Percentiles rank a stretch among this genome's conserved stretches.
These are phyloP conservation scores for Myripristis murdjan DNA, from an alignment of 2,797 vertebrate species.

Conservation along the genomic window DNA sequence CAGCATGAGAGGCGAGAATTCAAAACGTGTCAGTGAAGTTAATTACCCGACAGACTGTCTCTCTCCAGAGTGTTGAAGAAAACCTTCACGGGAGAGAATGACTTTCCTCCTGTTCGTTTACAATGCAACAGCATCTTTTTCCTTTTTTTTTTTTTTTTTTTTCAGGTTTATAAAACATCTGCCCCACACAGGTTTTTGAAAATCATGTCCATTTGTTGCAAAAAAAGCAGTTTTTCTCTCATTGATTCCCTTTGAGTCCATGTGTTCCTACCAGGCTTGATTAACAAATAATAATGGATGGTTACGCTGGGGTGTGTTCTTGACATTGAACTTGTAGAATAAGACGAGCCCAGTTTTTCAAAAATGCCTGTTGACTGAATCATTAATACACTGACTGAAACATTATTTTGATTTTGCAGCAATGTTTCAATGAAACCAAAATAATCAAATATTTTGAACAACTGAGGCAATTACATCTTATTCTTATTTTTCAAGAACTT, in stretches of 20 bases:
- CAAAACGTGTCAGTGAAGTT: slow-evolving; percentile 70
- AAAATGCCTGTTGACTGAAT: slow-evolving; percentile 8
- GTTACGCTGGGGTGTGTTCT: slow-evolving; percentile 23
- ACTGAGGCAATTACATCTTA: too few relatives aligned
- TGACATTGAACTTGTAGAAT: slow-evolving; percentile 8
- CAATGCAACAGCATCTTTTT: slow-evolving; percentile 47
- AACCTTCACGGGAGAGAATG: slow-evolving; percentile 51
- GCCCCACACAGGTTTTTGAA: slow-evolving; percentile 50
- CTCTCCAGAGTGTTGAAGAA: slow-evolving; percentile 64
- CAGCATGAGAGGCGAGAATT: slow-evolving; percentile 53
- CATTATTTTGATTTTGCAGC: too few relatives aligned
- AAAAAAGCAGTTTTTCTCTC: slow-evolving; percentile 45
- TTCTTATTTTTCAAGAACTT: too few relatives aligned
- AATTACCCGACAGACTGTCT: slow-evolving; percentile 70
- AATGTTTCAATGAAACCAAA: too few relatives aligned
- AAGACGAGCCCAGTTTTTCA: slow-evolving; percentile 8
- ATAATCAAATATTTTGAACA: too few relatives aligned
- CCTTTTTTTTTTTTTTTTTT: slow-evolving; percentile 65
- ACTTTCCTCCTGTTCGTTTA: slow-evolving; percentile 52
- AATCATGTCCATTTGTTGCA: slow-evolving; percentile 58
- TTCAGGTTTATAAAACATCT: slow-evolving; percentile 67
- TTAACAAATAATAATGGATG: slow-evolving; percentile 44
- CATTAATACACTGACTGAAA: too few relatives aligned
- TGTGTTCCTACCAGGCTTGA: slow-evolving; percentile 42
- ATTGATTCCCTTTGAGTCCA: slow-evolving; percentile 35